Conservation (phyloP, 2,113 vertebrate species). For the Pedetes capensis region DNA sequence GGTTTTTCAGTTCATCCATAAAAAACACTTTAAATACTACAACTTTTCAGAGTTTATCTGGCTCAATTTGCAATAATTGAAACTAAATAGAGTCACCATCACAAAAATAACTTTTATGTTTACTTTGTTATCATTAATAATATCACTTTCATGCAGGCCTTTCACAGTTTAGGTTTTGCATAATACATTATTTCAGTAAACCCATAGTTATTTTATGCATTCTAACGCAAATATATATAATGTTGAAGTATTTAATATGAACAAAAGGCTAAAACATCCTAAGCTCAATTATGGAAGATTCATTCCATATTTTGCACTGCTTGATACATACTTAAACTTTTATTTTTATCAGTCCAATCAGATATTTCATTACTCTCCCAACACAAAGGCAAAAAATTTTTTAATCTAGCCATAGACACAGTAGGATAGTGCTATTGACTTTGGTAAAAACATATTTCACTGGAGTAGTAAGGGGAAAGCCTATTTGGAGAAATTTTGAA, state of each 20-base stretch:
- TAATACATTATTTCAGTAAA: background rate
- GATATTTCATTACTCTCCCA: background rate
- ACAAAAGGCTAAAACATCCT: background rate
- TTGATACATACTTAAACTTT: slow-evolving; percentile 10
- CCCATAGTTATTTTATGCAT: background rate
- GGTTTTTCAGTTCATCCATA: background rate
- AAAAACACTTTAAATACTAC: background rate
- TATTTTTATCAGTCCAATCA: background rate
- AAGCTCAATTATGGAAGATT: background rate
- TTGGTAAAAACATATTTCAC: background rate
- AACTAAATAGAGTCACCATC: background rate
- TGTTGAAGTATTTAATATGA: background rate
- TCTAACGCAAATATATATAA: background rate
- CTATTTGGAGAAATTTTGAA: background rate
- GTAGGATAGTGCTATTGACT: background rate
- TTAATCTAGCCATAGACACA: background rate
- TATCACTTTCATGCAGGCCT: background rate
- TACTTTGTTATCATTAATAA: slow-evolving; percentile 8
- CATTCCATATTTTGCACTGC: background rate
- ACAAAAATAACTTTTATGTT: background rate
- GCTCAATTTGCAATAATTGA: background rate
- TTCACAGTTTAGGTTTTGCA: background rate
- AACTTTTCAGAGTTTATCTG: background rate
- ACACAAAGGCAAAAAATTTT: background rate
- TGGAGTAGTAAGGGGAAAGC: background rate